These are phyloP conservation scores for Acipenser oxyrinchus DNA, from an alignment of 2,797 vertebrate species.

Conservation along the genomic window DNA sequence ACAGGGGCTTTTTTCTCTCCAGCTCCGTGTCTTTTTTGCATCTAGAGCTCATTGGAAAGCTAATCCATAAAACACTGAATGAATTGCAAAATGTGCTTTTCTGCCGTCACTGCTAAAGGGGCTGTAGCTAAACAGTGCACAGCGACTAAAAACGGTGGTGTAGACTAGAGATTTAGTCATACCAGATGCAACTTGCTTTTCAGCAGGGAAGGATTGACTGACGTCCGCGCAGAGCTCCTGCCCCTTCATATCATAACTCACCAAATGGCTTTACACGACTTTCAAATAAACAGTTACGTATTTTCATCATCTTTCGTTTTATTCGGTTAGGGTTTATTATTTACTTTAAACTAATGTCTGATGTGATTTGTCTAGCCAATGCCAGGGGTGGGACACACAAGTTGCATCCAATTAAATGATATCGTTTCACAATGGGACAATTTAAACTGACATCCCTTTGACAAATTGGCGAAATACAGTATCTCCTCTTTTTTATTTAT, in stretches of 20 bases:
- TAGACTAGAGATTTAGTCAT: neutral
- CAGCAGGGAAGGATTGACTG: constrained; percentile 16
- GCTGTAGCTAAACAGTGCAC: constrained; percentile 6
- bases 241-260: neutral
- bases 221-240: constrained; percentile 15
- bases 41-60: constrained; percentile 29
- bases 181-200: constrained; percentile 13
- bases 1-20: constrained; percentile 29
- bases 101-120: neutral
- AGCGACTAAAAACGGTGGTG: neutral
- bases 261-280: no score
- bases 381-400: no score
- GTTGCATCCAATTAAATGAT: no score
- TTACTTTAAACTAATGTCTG: no score
- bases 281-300: no score
- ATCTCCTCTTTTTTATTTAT: no score
- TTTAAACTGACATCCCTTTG: no score
- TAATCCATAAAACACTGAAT: constrained; percentile 30
- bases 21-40: constrained; percentile 28
- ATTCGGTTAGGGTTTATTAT: no score
- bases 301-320: no score
- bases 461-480: no score
- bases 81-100: constrained; percentile 28
- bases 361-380: no score
- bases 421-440: no score